A percentile compares a stretch with the other conserved stretches of the same genome.
These are phyloP conservation scores for Schizothorax lantsangensis DNA, from an alignment of 2,797 vertebrate genomes.

Conservation along the genomic window DNA sequence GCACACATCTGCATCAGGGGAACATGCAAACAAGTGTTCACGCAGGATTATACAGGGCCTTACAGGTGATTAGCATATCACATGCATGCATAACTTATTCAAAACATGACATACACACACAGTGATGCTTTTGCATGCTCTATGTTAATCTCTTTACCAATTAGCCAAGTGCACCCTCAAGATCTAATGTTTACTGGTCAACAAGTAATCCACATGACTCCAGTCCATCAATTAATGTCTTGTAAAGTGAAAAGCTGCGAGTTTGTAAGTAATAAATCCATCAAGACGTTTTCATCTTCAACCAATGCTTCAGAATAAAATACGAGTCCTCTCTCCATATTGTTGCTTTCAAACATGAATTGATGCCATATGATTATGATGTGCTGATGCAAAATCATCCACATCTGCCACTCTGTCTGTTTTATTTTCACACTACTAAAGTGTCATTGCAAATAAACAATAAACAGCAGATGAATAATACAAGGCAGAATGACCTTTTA, in stretches of 20 bases:
- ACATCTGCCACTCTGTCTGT: neutral
- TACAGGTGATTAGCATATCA: conserved; percentile 12
- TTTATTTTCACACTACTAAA: neutral
- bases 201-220: neutral
- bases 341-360: neutral
- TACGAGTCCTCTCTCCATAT: neutral
- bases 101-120: conserved; percentile 9
- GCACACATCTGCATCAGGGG: conserved; percentile 1
- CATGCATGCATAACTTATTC: conserved; percentile 10
- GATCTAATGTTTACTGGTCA: neutral
- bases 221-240: neutral
- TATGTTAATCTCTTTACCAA: neutral
- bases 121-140: neutral
- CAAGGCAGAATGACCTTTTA: neutral
- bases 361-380: neutral
- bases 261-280: neutral
- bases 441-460: conserved; percentile 10
- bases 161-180: neutral
- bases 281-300: neutral
- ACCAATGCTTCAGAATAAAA: neutral
- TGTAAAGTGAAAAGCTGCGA: neutral
- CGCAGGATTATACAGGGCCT: neutral
- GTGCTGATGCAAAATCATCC: neutral
- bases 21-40: conserved; percentile 20
- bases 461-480: conserved; percentile 14